Evolutionary conservation across 2,888 invertebrate genomes (phyloP).

Genomic region (Drosophila tanythrix): DNA sequence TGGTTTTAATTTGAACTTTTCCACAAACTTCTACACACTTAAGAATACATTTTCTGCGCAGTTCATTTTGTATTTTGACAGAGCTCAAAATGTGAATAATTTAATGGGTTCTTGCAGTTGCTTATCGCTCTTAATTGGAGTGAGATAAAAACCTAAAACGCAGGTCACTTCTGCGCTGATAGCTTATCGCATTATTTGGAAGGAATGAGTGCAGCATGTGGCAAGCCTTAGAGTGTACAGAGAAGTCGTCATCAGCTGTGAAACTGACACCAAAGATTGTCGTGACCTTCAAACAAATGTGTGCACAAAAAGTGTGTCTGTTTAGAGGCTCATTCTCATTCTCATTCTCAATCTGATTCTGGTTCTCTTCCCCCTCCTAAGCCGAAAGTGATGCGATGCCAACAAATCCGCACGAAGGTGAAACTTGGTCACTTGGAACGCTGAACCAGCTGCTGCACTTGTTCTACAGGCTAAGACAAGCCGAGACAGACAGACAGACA

Average conservation of each 20-base stretch:
- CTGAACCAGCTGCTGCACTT: constrained; percentile 24
- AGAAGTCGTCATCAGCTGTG: constrained; percentile 13
- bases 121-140: constrained; percentile 28
- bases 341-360: constrained; percentile 24
- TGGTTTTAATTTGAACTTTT: background rate
- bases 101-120: constrained; percentile 26
- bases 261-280: constrained; percentile 43
- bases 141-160: constrained; percentile 28
- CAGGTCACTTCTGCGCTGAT: constrained; percentile 13
- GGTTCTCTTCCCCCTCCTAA: constrained; percentile 49
- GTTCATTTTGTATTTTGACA: background rate
- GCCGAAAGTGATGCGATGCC: constrained; percentile 69
- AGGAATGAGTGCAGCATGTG: constrained; percentile 40
- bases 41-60: background rate
- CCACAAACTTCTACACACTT: background rate
- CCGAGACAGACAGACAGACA: constrained; percentile 16
- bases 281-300: constrained; percentile 58
- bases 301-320: constrained; percentile 21
- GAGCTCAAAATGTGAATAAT: constrained; percentile 8
- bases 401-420: constrained; percentile 63
- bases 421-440: constrained; percentile 65
- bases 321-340: background rate
- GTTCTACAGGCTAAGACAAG: background rate
- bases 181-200: constrained; percentile 37
- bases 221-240: constrained; percentile 31